These are phyloP conservation scores for Cyprinodon tularosa DNA, from an alignment of 2,113 vertebrate genomes.

Conservation along the genomic window DNA sequence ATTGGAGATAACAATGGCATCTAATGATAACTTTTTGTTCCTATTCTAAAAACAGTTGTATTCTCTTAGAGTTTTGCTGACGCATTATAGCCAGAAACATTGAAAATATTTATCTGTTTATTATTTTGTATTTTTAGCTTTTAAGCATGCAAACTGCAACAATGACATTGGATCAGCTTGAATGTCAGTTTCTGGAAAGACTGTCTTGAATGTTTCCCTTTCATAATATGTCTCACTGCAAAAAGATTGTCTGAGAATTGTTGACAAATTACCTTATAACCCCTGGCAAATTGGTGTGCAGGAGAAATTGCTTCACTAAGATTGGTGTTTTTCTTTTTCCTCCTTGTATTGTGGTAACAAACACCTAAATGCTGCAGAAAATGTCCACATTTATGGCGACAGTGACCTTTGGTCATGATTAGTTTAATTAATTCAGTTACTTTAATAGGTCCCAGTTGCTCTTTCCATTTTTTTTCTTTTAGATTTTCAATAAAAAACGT, in stretches of 20 bases:
- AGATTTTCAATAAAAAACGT: background rate
- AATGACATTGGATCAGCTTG: background rate
- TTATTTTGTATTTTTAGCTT: background rate
- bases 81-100: background rate
- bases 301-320: background rate
- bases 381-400: background rate
- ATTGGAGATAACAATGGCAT: no score
- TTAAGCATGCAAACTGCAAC: background rate
- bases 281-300: background rate
- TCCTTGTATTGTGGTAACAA: background rate
- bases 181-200: background rate
- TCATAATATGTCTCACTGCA: conserved; percentile 2
- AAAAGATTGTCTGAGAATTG: background rate
- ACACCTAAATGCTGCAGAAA: background rate
- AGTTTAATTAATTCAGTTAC: no score
- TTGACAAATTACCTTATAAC: background rate
- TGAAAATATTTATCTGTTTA: background rate
- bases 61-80: background rate
- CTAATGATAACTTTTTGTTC: no score
- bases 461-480: background rate
- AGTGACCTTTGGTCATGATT: no score
- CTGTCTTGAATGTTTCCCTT: conserved; percentile 1
- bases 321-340: background rate
- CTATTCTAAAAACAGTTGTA: no score
- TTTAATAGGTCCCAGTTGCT: background rate